Base-by-base conservation (phyloP, 2,113 vertebrate species). In the Furnarius figulus region DNA sequence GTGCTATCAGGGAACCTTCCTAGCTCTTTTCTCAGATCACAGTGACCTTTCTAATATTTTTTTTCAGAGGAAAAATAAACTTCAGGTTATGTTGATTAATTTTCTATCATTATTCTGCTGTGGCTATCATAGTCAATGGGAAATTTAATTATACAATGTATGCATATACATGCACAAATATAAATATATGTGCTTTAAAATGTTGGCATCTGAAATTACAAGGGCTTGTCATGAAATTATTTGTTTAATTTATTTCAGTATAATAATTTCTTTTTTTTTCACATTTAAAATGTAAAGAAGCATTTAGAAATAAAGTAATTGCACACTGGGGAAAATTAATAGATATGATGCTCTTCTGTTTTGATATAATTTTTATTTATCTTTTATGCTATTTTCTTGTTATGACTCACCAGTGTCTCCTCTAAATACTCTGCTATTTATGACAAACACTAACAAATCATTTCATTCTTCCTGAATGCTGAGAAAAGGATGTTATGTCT, bases 1-100 rank as follows among this genome's bases (percentile, higher is more conserved):
- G 99, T 99, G 98, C 98, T 98, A 98, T 98, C 98, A 98, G 98
- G 98, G 98, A 99, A 99, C 98, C 98, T 98, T 99, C 97, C 89
- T 97, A 97, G 98, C 98, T 98, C n/a, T 98, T 98, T 67, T 97
- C 97, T 96, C 92, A 97, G 97, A 98, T 97, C 98, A 97, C 97
- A 97, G 96, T 96, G 92, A 98, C 98, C 98, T 92, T 97, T 96
- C 93, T 94, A 97, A 97, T 95, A 95, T 87, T 94, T 93, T 97
- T 42, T 97, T 97, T 90, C 39, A 33, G 82, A 78, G 85, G 70
- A 66, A 93, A 96, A 97, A 97, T 97, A 97, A 98, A 98, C 97
- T 97, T 97, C 86, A 97, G 97, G 89, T 94, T 97, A 90, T 89
- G 96, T 97, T 97, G 95, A 96, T 97, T 97, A 95, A 97, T 98